Base-by-base conservation (phyloP, 2,888 invertebrate genomes). In the Cheilosia scutellata region DNA sequence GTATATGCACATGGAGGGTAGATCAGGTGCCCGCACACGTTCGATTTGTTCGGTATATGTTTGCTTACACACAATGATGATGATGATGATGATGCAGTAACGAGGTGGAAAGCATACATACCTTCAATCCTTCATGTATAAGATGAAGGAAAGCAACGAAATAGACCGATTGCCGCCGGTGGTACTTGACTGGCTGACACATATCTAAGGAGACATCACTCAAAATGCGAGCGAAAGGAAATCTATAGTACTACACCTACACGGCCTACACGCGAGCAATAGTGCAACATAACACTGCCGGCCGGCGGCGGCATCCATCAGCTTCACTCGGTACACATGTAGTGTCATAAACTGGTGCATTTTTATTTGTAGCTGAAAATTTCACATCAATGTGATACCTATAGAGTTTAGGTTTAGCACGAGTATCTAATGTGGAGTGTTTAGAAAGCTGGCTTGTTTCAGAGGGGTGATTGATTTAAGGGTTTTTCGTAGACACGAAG, bases 1-100 rank as follows among this genome's bases (percentile, higher is more conserved):
- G 68, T 6, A 29, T 13, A 11, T 4, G 31, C 7, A 40, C 16
- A 78, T 55, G 65, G 58, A 71, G 77, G 49, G 62, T 79, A 77
- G 47, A 76, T 80, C 80, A 84, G 84, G 82, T 86, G 82, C 71
- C 82, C 76, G 76, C 76, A 82, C 82, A 86, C 76, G 82, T 86
- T 86, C 86, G 72, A 82, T 76, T 75, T 49, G 82, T 77, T 71
- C 79, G 83, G 65, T 77, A 71, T 27, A 27, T 11, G 37, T 58
- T 11, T 37, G 51, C 51, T 16, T 16, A 7, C 20, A 47, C 47
- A 42, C 51, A 37, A 71, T 29, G 16, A 42, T 5, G n/a, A 42
- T 13, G 31, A 31, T 31, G 33, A 37, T 37, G 33, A 51, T 51
- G 51, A 27, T 51, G 42, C 58, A 58, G 77, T 77, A 78, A 82